These are phyloP conservation scores for Campoletis raptor DNA, from an alignment of 2,888 invertebrate genomes.

Conservation along the genomic window DNA sequence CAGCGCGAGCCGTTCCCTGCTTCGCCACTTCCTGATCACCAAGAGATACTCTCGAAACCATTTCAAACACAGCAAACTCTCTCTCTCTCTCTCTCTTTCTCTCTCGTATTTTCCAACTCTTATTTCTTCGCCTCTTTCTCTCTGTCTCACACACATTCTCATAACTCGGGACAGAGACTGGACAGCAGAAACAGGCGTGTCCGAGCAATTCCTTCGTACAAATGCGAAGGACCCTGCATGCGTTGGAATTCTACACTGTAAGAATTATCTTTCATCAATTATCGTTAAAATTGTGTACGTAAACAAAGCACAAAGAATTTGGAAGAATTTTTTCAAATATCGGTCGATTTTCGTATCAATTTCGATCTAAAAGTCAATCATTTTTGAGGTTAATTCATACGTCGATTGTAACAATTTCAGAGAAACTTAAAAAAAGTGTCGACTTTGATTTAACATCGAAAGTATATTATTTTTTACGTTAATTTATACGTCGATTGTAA, in stretches of 20 bases:
- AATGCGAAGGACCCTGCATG: background rate
- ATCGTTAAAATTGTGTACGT: background rate
- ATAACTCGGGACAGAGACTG: constrained; percentile 20
- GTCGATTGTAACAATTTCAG: background rate
- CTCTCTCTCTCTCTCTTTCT: constrained; percentile 24
- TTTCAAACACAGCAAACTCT: constrained; percentile 53
- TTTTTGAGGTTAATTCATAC: background rate
- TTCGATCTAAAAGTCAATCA: background rate
- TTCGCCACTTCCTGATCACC: constrained; percentile 66
- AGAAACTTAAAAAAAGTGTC: background rate
- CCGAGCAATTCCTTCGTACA: constrained; percentile 39
- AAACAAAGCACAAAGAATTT: background rate
- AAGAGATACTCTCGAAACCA: constrained; percentile 56
- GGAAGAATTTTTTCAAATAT: background rate
- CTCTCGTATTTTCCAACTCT: constrained; percentile 11
- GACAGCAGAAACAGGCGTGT: constrained; percentile 67
- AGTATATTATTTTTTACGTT: background rate
- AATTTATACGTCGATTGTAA: background rate
- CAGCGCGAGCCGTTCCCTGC: constrained; percentile 50
- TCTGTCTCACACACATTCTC: background rate
- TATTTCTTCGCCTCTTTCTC: background rate
- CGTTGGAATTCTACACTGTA: background rate
- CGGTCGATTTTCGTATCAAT: background rate
- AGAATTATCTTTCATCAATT: background rate
- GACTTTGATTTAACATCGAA: too few species aligned